phyloP scores from a whole-genome alignment of 2,888 invertebrate genomes.

The Caenorhabditis sulstoni region DNA sequence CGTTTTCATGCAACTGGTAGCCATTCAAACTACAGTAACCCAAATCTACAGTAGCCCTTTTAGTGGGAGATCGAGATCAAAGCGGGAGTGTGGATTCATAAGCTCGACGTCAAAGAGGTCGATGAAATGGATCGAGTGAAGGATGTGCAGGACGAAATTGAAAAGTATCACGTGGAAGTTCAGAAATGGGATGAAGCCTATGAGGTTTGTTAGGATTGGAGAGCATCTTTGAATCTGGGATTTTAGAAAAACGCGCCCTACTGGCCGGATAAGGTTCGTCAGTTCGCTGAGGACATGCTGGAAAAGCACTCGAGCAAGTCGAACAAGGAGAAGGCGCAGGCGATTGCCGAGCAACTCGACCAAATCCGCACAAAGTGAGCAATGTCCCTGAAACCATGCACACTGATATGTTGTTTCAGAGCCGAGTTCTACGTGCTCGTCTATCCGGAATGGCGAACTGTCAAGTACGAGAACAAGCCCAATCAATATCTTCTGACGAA shows the following conservation, averaged over 20 bases:
- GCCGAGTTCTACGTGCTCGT: constrained; percentile 6
- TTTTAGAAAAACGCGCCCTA: not conserved
- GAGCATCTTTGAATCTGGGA: not conserved
- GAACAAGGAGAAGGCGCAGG: not conserved
- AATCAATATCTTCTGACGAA: not conserved
- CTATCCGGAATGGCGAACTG: too few species aligned
- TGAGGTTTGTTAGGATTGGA: not conserved
- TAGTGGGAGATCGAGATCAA: constrained; percentile 2
- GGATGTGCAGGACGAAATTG: not conserved
- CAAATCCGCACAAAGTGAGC: constrained; percentile 9
- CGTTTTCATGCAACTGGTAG: not conserved
- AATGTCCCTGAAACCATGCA: not conserved
- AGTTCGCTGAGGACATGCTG: constrained; percentile 12
- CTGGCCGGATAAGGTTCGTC: constrained; percentile 10
- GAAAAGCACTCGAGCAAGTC: not conserved
- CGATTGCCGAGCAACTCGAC: not conserved
- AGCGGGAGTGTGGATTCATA: not conserved
- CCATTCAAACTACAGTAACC: too few species aligned
- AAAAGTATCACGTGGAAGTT: not conserved
- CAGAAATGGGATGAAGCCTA: constrained; percentile 9
- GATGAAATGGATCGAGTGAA: not conserved
- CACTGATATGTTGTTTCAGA: not conserved
- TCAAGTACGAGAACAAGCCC: too few species aligned
- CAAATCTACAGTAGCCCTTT: too few species aligned
- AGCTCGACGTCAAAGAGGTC: not conserved